A percentile compares a stretch with the other conserved stretches of the same genome.
Conservation (phyloP, 1,140 invertebrate species). For the Steinernema khuongi region DNA sequence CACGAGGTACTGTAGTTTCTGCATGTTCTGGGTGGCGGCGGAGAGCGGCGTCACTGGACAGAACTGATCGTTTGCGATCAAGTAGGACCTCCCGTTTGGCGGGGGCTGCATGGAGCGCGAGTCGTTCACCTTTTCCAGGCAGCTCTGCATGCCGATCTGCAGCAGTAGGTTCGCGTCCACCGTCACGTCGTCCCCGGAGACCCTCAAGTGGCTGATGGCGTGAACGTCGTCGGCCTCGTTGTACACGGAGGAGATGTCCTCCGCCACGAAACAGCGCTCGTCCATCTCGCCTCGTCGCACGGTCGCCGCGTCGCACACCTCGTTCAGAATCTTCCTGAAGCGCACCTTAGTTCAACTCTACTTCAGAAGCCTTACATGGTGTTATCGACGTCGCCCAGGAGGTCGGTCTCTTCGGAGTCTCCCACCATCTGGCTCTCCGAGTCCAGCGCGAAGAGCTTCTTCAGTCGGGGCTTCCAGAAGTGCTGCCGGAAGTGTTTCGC, state of each 20-base stretch:
- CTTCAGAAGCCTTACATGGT: slow-evolving; percentile 20
- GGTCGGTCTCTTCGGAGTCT: slow-evolving; percentile 61
- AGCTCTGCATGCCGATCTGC: slow-evolving; percentile 42
- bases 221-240: neutral
- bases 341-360: neutral
- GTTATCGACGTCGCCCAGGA: slow-evolving; percentile 20
- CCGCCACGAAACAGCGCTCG: slow-evolving; percentile 33
- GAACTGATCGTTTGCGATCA: slow-evolving; percentile 44
- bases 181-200: slow-evolving; percentile 26
- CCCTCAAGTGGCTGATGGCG: slow-evolving; percentile 8
- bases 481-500: slow-evolving; percentile 84
- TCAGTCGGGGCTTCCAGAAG: slow-evolving; percentile 74
- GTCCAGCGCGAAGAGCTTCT: slow-evolving; percentile 68
- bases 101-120: slow-evolving; percentile 27
- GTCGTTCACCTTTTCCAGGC: slow-evolving; percentile 42
- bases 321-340: slow-evolving; percentile 23
- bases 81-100: slow-evolving; percentile 39
- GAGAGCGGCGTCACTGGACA: slow-evolving; percentile 41
- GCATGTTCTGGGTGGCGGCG: slow-evolving; percentile 24
- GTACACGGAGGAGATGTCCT: slow-evolving; percentile 58
- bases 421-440: neutral
- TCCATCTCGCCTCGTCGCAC: slow-evolving; percentile 4
- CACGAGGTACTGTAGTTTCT: slow-evolving; percentile 39
- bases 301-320: slow-evolving; percentile 1
- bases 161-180: slow-evolving; percentile 43